These are phyloP conservation scores for Sinella curviseta DNA, from an alignment of 1,140 invertebrate species.

Conservation along the genomic window DNA sequence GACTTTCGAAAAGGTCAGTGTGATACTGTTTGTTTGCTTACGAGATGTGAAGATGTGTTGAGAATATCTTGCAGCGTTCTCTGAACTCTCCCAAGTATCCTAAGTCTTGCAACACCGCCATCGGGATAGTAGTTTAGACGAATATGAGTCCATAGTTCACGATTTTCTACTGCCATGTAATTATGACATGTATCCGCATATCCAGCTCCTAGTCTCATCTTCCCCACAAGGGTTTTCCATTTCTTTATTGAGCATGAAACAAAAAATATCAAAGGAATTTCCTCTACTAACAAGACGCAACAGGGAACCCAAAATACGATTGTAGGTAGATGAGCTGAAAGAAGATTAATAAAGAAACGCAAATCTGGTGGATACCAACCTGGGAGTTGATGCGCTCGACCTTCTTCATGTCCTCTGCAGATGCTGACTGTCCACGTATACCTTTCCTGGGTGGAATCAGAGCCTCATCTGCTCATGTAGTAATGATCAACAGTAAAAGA, in stretches of 20 bases:
- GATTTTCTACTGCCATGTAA: conserved; percentile 57
- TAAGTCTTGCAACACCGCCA: conserved; percentile 66
- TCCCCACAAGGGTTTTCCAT: conserved; percentile 64
- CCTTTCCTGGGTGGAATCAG: conserved; percentile 57
- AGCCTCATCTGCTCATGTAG: conserved; percentile 56
- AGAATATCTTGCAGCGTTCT: conserved; percentile 53
- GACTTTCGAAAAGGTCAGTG: not conserved
- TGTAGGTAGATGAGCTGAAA: too few species aligned
- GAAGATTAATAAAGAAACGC: not conserved
- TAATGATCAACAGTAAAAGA: too few species aligned
- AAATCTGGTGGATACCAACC: too few species aligned
- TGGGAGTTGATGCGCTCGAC: conserved; percentile 59
- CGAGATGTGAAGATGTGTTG: conserved; percentile 5
- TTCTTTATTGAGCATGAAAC: conserved; percentile 53
- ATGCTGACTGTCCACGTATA: conserved; percentile 60
- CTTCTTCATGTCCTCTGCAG: conserved; percentile 56
- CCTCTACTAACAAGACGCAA: not conserved
- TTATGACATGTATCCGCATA: conserved; percentile 63
- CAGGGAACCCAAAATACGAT: not conserved
- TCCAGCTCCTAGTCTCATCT: conserved; percentile 60
- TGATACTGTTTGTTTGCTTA: conserved; percentile 3
- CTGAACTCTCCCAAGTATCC: conserved; percentile 62
- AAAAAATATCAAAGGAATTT: too few species aligned
- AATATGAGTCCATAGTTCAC: conserved; percentile 61
- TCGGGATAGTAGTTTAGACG: conserved; percentile 68